Base-by-base conservation (phyloP, 2,888 invertebrate genomes). In the Carterocephalus palaemon region DNA sequence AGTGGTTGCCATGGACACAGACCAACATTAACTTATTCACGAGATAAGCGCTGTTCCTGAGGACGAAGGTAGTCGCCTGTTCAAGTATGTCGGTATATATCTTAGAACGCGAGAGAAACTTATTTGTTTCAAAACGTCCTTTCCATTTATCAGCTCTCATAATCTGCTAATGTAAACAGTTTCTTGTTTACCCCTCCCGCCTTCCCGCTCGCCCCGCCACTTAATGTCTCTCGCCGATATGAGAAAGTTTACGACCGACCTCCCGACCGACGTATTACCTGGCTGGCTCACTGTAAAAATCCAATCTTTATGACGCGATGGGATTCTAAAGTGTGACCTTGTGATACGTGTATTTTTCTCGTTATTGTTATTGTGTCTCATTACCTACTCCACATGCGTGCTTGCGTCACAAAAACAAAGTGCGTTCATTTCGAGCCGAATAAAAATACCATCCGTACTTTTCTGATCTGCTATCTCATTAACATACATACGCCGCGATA, bases 151-250 rank as follows among this genome's bases (percentile, higher is more conserved):
- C 34, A 38, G 23, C 34, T 46, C 23, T 23, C n/a, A 34, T 40
- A 39, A 40, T 38, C 37, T 38, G 32, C 32, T 46, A 32, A 38
- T 38, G 45, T 46, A 32, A 46, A 38, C 37, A 38, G 20, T 46
- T 46, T 33, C 38, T 38, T 42, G 22, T 15, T 20, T 19, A 31
- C 37, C 24, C 15, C 23, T 37, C 38, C 17, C 31, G 24, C 20
- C 20, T 17, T 17, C 24, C 24, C 8, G 7, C 45, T 31, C 17
- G 24, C 32, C 17, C 31, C 24, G 15, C 19, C 9, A 38, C 22
- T 32, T 32, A 31, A 45, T 17, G 37, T 45, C 22, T 43, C 17
- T 45, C 29, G 29, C 31, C 19, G 37, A 37, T 45, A 24, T 37
- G 37, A 45, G 23, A 45, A 45, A 26, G 12, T 37, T 45, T 37